A percentile compares a stretch with the other conserved stretches of the same genome.
phyloP scores from a whole-genome alignment of 1,140 invertebrate genomes.

The Drosophila ogumai region DNA sequence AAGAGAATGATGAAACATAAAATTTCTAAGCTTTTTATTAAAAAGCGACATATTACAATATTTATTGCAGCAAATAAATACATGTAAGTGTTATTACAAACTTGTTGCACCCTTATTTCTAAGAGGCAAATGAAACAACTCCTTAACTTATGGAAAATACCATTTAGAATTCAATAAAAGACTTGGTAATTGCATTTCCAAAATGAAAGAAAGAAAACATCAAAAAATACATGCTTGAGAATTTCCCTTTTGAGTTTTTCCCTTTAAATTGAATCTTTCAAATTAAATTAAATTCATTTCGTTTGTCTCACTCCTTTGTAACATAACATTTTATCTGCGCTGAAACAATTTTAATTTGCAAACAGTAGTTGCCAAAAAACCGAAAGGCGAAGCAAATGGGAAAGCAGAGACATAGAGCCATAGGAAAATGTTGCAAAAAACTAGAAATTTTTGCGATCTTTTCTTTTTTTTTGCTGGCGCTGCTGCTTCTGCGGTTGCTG shows the following conservation, averaged over 20 bases:
- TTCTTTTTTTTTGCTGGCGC: neutral
- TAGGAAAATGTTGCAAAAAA: constrained; percentile 41
- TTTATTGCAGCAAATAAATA: neutral
- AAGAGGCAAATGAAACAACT: neutral
- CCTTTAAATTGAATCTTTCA: constrained; percentile 22
- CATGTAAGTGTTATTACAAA: too few species aligned
- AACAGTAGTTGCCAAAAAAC: constrained; percentile 25
- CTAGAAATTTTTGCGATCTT: constrained; percentile 37
- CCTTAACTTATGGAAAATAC: too few species aligned
- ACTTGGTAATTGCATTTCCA: neutral
- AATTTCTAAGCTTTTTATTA: neutral
- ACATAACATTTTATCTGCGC: constrained; percentile 30
- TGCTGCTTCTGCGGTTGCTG: constrained; percentile 45
- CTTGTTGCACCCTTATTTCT: neutral
- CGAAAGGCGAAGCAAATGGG: constrained; percentile 10
- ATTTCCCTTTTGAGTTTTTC: neutral
- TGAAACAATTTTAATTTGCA: constrained; percentile 50
- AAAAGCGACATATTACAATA: neutral
- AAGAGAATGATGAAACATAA: neutral
- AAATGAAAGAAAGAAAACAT: neutral
- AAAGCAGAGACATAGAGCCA: constrained; percentile 18
- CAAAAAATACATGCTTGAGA: too few species aligned
- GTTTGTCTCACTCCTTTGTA: constrained; percentile 11
- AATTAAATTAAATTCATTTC: constrained; percentile 38
- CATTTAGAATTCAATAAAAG: neutral